Conservation (phyloP, 2,888 invertebrate species). For the Griposia aprilina region DNA sequence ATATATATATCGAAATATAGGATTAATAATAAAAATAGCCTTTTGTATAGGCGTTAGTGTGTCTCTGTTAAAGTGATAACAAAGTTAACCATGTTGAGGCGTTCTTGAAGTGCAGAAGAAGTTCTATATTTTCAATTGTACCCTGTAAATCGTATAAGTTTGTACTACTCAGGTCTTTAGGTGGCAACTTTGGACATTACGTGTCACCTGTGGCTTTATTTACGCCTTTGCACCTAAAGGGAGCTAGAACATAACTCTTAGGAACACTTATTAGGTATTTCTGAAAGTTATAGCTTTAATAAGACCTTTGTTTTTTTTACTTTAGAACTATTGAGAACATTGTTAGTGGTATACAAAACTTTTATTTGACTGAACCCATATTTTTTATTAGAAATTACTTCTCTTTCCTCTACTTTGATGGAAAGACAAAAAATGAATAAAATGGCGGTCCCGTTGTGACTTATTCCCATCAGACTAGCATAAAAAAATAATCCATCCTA, state of each 20-base stretch:
- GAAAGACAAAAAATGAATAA: slow-evolving; percentile 2
- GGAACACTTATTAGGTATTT: slow-evolving; percentile 1
- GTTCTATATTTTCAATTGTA: slow-evolving; percentile 62
- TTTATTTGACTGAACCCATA: not conserved
- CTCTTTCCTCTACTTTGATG: not conserved
- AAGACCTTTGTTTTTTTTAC: not conserved
- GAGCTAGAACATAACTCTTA: slow-evolving; percentile 27
- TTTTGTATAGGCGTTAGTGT: not conserved
- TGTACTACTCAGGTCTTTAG: slow-evolving; percentile 50
- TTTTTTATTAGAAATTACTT: not conserved
- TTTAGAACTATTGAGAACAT: not conserved
- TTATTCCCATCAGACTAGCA: not conserved
- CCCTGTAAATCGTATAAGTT: slow-evolving; percentile 59
- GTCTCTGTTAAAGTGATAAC: slow-evolving; percentile 19
- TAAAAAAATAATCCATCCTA: slow-evolving; percentile 8
- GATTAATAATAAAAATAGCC: not conserved
- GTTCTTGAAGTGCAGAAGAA: slow-evolving; percentile 50
- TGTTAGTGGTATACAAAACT: not conserved
- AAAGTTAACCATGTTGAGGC: slow-evolving; percentile 37
- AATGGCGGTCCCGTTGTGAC: not conserved
- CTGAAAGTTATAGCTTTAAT: not conserved
- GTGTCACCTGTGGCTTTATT: slow-evolving; percentile 63
- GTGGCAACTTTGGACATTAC: slow-evolving; percentile 55
- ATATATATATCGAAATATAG: no score
- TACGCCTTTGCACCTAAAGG: slow-evolving; percentile 40